Percentiles rank a stretch among this genome's conserved stretches.
These are phyloP conservation scores for Punctoribates punctum DNA, from an alignment of 2,888 invertebrate species.

Conservation along the genomic window DNA sequence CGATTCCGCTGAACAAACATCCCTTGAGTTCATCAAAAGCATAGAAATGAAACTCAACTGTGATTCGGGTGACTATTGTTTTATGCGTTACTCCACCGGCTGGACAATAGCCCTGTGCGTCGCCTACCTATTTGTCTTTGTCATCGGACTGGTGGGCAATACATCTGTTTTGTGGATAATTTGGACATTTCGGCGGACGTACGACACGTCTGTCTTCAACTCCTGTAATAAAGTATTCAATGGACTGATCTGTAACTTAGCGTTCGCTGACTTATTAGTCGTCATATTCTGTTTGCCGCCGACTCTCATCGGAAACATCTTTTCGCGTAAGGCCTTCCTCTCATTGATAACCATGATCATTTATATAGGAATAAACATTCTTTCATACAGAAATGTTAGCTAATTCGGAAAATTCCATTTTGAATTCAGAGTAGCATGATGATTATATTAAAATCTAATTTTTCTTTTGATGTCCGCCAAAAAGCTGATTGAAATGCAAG, in stretches of 20 bases:
- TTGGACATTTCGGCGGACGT: constrained; percentile 3
- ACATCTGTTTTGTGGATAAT: constrained; percentile 46
- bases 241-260: constrained; percentile 89
- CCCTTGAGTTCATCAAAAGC: neutral
- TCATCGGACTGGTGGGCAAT: constrained; percentile 68
- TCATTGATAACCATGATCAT: too few species aligned
- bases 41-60: neutral
- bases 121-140: constrained; percentile 77
- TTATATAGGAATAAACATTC: too few species aligned
- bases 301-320: constrained; percentile 88
- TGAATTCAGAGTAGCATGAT: too few species aligned
- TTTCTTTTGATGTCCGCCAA: too few species aligned
- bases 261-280: constrained; percentile 86
- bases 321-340: constrained; percentile 96
- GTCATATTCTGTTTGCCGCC: constrained; percentile 89
- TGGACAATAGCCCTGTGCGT: constrained; percentile 81
- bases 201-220: constrained; percentile 32
- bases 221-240: constrained; percentile 82
- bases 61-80: constrained; percentile 39
- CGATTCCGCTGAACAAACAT: neutral
- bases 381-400: too few species aligned
- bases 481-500: too few species aligned
- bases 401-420: too few species aligned
- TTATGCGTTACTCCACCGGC: constrained; percentile 68
- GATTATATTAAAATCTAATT: too few species aligned